Base-by-base conservation (phyloP, 2,888 invertebrate species). In the Buathra laborator region DNA sequence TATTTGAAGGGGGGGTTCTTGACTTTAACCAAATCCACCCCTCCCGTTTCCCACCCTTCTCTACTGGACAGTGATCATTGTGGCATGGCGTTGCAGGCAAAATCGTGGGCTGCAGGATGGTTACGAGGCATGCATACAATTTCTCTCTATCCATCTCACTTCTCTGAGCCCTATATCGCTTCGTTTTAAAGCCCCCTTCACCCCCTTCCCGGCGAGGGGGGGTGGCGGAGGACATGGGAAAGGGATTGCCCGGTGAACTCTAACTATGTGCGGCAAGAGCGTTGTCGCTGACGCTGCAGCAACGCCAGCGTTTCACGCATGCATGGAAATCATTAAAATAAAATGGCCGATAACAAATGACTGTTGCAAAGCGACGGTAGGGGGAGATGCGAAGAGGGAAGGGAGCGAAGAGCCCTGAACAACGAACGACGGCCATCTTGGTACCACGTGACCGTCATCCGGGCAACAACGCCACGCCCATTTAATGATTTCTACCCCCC, bases 321-420 rank as follows among this genome's bases (percentile, higher is more conserved):
- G 93, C 93, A 93, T 93, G 93, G 91, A 93, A 94, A 94, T 94
- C 93, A 94, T 94, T 93, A 94, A 94, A 94, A 93, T 94, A 94
- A 94, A 94, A 94, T 94, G 93, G 93, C 93, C 92, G 93, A 93
- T 93, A 93, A 93, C 93, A 92, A 94, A 94, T 94, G 94, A 94
- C 93, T 93, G 93, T 92, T 92, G 92, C 90, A 92, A 92, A 92
- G 90, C 91, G 90, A 91, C 9, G 74, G 19, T 68, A 46, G 68
- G 48, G 62, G 53, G 62, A 48, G 68, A 59, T 66, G 76, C 16
- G 59, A 9, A 16, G 48, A 70, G 56, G 68, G 43, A 59, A 37
- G 79, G 51, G 71, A 72, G 67, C 29, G 81, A 75, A 78, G 90
- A 77, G 90, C 89, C 88, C 87, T 84, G 87, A 81, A 82, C 74